Percentiles rank a stretch among this genome's conserved stretches.
Conservation (phyloP, 2,797 vertebrate species). For the Helarctos malayanus region DNA sequence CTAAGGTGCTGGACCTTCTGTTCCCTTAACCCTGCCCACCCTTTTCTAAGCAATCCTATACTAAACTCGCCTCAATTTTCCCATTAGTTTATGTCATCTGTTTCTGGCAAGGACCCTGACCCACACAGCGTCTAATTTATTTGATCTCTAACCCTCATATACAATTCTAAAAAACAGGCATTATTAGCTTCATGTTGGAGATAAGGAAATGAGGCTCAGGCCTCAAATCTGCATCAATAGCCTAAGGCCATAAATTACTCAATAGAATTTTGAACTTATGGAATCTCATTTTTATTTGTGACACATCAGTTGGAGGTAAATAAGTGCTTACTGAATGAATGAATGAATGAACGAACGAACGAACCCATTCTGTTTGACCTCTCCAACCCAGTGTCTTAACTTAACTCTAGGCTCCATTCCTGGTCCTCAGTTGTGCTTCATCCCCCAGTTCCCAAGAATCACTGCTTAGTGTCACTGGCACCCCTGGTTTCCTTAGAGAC, state of each 20-base stretch:
- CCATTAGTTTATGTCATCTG: background rate
- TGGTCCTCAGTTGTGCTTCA: background rate
- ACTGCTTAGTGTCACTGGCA: rapidly evolving
- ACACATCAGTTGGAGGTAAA: background rate
- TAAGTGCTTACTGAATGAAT: background rate
- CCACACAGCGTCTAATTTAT: background rate
- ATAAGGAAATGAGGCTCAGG: background rate
- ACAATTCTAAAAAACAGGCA: background rate
- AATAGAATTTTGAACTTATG: background rate
- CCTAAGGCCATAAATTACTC: background rate
- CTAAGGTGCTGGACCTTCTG: background rate
- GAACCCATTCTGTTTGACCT: too few relatives aligned
- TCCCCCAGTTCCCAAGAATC: too few relatives aligned
- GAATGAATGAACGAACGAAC: rapidly evolving
- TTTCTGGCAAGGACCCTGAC: background rate
- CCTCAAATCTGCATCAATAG: background rate
- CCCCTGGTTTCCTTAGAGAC: background rate
- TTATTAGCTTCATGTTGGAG: background rate
- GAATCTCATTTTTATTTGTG: background rate
- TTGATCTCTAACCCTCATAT: background rate
- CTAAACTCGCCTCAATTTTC: background rate
- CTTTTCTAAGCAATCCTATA: background rate
- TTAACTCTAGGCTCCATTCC: background rate
- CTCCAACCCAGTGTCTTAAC: background rate
- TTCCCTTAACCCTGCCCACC: background rate